Percentiles rank a stretch among this genome's conserved stretches.
phyloP scores from a whole-genome alignment of 2,888 invertebrate species.

The Acrocyrtus sp. region DNA sequence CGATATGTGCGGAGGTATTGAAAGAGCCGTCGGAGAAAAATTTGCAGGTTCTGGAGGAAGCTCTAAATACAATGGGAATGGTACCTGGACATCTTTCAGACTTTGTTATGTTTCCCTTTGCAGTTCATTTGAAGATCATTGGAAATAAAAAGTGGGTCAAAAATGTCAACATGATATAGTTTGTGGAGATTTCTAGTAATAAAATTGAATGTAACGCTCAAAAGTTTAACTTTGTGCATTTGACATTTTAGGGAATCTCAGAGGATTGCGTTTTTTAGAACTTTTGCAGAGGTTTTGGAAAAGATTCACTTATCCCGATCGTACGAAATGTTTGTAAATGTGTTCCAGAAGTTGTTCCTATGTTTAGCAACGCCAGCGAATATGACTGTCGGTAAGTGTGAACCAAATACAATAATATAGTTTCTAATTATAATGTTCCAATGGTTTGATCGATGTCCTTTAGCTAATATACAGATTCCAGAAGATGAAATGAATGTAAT shows the following conservation, averaged over 20 bases:
- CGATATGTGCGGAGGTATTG: constrained; percentile 32
- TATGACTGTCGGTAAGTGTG: constrained; percentile 24
- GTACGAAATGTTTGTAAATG: constrained; percentile 50
- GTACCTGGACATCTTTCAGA: constrained; percentile 36
- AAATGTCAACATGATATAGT: background rate
- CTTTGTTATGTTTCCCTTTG: constrained; percentile 53
- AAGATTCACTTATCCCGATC: constrained; percentile 20
- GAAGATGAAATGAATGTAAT: constrained; percentile 40
- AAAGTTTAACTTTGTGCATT: constrained; percentile 1
- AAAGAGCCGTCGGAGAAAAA: constrained; percentile 25
- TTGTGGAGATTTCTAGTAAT: background rate
- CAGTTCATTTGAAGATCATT: constrained; percentile 47
- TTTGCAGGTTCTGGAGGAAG: constrained; percentile 22
- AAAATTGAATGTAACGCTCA: background rate
- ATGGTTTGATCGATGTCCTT: constrained; percentile 5
- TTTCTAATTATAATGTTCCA: background rate
- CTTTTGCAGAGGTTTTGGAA: constrained; percentile 29
- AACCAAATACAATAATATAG: background rate
- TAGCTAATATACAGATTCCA: constrained; percentile 41
- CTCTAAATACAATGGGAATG: constrained; percentile 8
- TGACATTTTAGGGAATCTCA: constrained; percentile 29
- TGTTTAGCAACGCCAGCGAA: constrained; percentile 29
- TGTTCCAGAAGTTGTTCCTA: constrained; percentile 53
- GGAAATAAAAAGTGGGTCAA: constrained; percentile 29
- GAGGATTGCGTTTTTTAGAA: constrained; percentile 19